A percentile compares a stretch with the other conserved stretches of the same genome.
Evolutionary conservation across 2,888 invertebrate genomes (phyloP).

Genomic region (Noctuana brunneofusca): DNA sequence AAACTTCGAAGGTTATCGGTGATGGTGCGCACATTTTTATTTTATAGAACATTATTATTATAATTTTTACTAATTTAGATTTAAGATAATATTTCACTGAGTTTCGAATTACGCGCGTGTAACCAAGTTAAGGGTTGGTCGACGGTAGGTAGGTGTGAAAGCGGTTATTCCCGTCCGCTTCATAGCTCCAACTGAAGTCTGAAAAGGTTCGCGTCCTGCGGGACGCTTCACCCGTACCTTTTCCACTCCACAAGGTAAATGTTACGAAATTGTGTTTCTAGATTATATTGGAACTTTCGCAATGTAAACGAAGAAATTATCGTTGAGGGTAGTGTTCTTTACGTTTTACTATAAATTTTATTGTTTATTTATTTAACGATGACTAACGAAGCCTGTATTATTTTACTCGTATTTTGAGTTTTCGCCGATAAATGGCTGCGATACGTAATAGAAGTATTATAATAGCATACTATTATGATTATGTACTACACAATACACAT

Average conservation of each 20-base stretch:
- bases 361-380: no score
- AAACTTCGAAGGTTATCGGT: not conserved
- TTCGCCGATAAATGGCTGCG: no score
- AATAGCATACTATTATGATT: no score
- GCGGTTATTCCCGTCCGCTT: conserved; percentile 12
- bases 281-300: conserved; percentile 15
- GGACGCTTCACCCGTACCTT: conserved; percentile 6
- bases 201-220: conserved; percentile 4
- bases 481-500: no score
- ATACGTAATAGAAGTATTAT: no score
- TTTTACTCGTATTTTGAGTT: no score
- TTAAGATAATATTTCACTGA: not conserved
- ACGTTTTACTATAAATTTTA: no score
- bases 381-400: no score
- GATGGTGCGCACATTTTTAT: no score
- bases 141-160: not conserved
- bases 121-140: not conserved
- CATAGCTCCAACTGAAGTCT: conserved; percentile 15
- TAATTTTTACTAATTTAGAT: not conserved
- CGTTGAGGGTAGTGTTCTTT: not conserved
- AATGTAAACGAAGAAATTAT: not conserved
- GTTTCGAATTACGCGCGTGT: not conserved
- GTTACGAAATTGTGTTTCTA: conserved; percentile 4
- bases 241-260: conserved; percentile 8
- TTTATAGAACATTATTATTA: no score